Percentiles rank a stretch among this genome's conserved stretches.
Evolutionary conservation across 2,888 invertebrate species (phyloP).

Genomic region (Prenolepis imparis): DNA sequence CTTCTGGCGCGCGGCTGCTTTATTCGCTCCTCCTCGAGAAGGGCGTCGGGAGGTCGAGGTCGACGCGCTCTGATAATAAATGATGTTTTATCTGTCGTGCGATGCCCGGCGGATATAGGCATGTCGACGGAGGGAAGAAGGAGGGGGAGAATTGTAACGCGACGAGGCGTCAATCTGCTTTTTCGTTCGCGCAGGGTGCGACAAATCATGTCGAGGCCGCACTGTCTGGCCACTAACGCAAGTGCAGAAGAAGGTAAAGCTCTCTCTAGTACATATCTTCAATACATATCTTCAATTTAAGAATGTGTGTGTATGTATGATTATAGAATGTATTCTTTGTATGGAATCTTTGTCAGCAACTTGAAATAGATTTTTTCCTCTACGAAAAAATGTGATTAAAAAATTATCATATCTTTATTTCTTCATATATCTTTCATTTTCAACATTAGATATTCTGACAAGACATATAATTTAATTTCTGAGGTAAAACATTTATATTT

Average conservation of each 20-base stretch:
- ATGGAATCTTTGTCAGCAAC: conserved; percentile 8
- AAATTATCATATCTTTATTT: neutral
- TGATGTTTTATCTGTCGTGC: conserved; percentile 53
- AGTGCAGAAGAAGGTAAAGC: conserved; percentile 61
- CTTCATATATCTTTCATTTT: neutral
- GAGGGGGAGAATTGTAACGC: conserved; percentile 48
- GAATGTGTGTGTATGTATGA: neutral
- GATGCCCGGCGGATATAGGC: conserved; percentile 46
- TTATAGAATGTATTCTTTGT: neutral
- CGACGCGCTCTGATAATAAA: conserved; percentile 52
- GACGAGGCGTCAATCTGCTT: conserved; percentile 66
- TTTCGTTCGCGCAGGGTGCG: conserved; percentile 71
- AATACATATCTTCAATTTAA: neutral
- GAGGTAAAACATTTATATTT: neutral
- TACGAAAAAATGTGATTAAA: neutral
- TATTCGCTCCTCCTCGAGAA: neutral
- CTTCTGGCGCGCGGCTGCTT: conserved; percentile 2
- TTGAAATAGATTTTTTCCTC: neutral
- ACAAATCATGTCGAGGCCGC: conserved; percentile 49
- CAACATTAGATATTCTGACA: neutral
- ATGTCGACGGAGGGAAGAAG: conserved; percentile 29
- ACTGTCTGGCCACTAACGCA: conserved; percentile 5
- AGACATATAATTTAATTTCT: neutral
- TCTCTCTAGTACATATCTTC: neutral
- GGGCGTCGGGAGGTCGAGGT: conserved; percentile 29